phyloP scores from a whole-genome alignment of 2,888 invertebrate genomes.

The Operophtera brumata region DNA sequence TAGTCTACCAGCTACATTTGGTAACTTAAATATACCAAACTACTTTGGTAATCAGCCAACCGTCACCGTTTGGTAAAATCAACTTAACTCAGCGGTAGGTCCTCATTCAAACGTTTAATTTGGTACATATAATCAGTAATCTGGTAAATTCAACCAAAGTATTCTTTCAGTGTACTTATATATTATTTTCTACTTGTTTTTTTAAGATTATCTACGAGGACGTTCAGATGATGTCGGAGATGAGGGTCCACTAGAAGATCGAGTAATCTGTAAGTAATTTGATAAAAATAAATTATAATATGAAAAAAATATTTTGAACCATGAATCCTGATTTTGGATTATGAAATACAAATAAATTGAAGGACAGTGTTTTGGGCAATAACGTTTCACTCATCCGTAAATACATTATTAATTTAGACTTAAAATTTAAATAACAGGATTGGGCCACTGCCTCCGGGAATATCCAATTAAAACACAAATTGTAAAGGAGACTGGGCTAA shows the following conservation, averaged over 20 bases:
- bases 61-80: too few relatives aligned
- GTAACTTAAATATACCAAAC: too few relatives aligned
- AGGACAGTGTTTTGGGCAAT: conserved; percentile 9
- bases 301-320: too few relatives aligned
- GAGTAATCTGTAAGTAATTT: conserved; percentile 60
- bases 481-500: not conserved
- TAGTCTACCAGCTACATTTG: too few relatives aligned
- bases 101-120: too few relatives aligned
- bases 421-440: conserved; percentile 11
- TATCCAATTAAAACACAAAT: conserved; percentile 26
- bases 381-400: conserved; percentile 14
- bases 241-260: conserved; percentile 51
- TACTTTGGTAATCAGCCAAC: too few relatives aligned
- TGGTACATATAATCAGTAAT: too few relatives aligned
- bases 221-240: conserved; percentile 57
- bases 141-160: too few relatives aligned
- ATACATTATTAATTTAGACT: conserved; percentile 15
- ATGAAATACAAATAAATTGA: not conserved
- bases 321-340: not conserved
- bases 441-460: conserved; percentile 21
- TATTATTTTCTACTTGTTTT: not conserved
- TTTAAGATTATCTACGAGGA: conserved; percentile 61
- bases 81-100: too few relatives aligned
- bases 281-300: not conserved
- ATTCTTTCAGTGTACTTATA: too few relatives aligned